Evolutionary conservation across 1,140 invertebrate genomes (phyloP).

Genomic region (Galleria mellonella): DNA sequence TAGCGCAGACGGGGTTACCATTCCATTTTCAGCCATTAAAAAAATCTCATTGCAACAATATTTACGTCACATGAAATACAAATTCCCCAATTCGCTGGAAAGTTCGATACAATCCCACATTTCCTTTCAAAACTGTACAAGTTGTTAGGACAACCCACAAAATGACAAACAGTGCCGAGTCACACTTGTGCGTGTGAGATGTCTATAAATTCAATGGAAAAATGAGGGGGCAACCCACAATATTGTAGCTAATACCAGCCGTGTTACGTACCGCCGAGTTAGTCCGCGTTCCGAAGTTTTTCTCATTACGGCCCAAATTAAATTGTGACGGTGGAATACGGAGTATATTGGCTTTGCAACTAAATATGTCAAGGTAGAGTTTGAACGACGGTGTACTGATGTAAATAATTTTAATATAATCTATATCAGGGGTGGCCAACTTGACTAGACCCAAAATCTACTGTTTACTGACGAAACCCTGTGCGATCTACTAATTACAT

Average conservation of each 20-base stretch:
- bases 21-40: too few relatives aligned
- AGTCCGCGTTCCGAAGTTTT: neutral
- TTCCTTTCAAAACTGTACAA: neutral
- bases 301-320: conserved; percentile 6
- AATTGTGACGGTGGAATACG: conserved; percentile 2
- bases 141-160: conserved; percentile 1
- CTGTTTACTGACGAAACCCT: too few relatives aligned
- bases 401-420: too few relatives aligned
- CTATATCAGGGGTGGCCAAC: too few relatives aligned
- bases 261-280: too few relatives aligned
- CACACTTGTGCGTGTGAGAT: conserved; percentile 40
- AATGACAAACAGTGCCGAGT: conserved; percentile 36
- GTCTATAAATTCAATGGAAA: conserved; percentile 36
- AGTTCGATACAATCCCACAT: neutral
- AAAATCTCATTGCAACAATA: too few relatives aligned
- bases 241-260: conserved; percentile 8
- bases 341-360: neutral
- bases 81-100: too few relatives aligned
- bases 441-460: too few relatives aligned
- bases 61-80: too few relatives aligned
- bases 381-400: too few relatives aligned
- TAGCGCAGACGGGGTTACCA: too few relatives aligned
- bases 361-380: neutral
- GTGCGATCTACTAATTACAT: too few relatives aligned
- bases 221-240: conserved; percentile 9